These are phyloP conservation scores for Drosophila melanocephala DNA, from an alignment of 2,888 invertebrate genomes.

Conservation along the genomic window DNA sequence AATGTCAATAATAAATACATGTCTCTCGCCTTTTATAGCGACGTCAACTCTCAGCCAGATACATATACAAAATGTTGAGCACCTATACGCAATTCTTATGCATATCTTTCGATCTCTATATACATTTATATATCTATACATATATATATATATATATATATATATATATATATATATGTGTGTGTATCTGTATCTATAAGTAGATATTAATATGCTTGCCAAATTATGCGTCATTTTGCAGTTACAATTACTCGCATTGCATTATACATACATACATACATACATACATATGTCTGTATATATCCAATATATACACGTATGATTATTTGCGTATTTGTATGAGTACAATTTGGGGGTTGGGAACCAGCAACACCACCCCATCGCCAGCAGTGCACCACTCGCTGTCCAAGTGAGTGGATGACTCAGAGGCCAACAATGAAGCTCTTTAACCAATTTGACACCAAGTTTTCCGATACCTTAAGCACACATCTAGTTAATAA, in stretches of 20 bases:
- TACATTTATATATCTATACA: background rate
- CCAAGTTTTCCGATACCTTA: background rate
- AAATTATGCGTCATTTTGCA: slow-evolving; percentile 46
- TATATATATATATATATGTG: slow-evolving; percentile 16
- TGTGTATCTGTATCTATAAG: slow-evolving; percentile 1
- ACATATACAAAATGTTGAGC: background rate
- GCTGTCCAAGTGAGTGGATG: slow-evolving; percentile 28
- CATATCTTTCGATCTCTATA: background rate
- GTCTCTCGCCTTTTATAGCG: slow-evolving; percentile 37
- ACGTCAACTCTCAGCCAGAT: slow-evolving; percentile 5
- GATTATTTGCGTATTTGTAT: background rate
- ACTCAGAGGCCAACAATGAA: background rate
- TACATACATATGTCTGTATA: background rate
- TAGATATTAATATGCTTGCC: slow-evolving; percentile 22
- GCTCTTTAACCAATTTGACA: background rate
- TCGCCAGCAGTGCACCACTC: slow-evolving; percentile 27
- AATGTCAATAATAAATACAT: slow-evolving; percentile 49
- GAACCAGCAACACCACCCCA: slow-evolving; percentile 2
- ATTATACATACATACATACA: background rate
- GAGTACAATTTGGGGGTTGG: background rate
- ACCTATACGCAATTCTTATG: background rate
- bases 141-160: slow-evolving; percentile 12
- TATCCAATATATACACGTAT: background rate
- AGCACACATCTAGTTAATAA: background rate
- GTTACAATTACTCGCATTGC: slow-evolving; percentile 30